Percentiles rank a stretch among this genome's conserved stretches.
Evolutionary conservation across 2,113 vertebrate genomes (phyloP).

Genomic region (Reinhardtius hippoglossoides): DNA sequence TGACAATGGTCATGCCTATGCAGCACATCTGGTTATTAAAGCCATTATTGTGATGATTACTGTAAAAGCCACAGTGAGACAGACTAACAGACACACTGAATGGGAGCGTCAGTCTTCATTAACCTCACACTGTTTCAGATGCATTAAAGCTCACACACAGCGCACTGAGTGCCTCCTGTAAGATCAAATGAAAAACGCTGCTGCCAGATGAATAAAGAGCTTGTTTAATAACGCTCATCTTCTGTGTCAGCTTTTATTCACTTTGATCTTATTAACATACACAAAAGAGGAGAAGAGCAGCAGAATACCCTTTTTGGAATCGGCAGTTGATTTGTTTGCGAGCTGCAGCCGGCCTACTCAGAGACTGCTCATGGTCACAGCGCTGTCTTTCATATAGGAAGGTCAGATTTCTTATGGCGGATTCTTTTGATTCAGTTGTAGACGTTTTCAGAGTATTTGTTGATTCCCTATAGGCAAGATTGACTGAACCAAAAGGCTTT

Average conservation of each 20-base stretch:
- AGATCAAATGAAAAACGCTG: conserved; percentile 81
- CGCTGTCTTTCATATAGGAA: conserved; percentile 42
- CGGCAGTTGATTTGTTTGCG: conserved; percentile 58
- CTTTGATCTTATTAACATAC: conserved; percentile 81
- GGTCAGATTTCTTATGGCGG: conserved; percentile 39
- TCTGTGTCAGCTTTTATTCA: conserved; percentile 82
- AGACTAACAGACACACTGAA: conserved; percentile 71
- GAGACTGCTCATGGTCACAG: conserved; percentile 52
- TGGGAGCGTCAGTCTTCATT: conserved; percentile 76
- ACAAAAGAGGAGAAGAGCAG: conserved; percentile 66
- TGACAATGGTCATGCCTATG: conserved; percentile 68
- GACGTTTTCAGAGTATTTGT: conserved; percentile 26
- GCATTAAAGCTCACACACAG: conserved; percentile 70
- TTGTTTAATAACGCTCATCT: conserved; percentile 73
- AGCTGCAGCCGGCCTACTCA: conserved; percentile 55
- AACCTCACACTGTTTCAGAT: conserved; percentile 72
- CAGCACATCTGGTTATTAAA: conserved; percentile 77
- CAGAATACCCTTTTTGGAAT: conserved; percentile 58
- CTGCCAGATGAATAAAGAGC: conserved; percentile 79
- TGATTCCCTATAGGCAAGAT: conserved; percentile 25
- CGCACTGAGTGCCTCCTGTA: conserved; percentile 62
- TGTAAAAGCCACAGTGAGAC: conserved; percentile 75
- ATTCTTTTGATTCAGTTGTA: conserved; percentile 38
- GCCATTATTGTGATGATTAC: conserved; percentile 79
- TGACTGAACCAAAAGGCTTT: conserved; percentile 34